Percentiles rank a stretch among this genome's conserved stretches.
Conservation (phyloP, 1,140 invertebrate species). For the Triops cancriformis region DNA sequence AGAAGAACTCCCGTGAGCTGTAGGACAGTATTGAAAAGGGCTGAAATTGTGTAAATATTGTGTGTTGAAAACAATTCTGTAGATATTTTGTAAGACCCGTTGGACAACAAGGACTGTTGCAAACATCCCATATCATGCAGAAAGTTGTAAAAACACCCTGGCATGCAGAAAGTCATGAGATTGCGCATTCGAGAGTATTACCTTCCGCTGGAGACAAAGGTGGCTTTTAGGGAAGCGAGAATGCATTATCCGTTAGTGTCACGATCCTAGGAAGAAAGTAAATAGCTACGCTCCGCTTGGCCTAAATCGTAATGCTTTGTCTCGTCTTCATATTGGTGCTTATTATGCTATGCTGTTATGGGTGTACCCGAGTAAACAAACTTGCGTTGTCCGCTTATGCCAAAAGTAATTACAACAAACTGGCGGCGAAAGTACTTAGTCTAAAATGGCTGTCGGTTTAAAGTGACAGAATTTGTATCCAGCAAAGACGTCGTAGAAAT, state of each 20-base stretch:
- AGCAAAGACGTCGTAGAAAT: no score
- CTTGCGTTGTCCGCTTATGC: not conserved
- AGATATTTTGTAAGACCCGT: no score
- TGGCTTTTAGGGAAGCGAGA: not conserved
- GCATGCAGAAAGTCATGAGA: not conserved
- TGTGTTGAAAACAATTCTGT: no score
- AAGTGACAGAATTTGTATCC: no score
- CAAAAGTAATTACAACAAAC: not conserved
- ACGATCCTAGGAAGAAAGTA: not conserved
- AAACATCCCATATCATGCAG: no score
- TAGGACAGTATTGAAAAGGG: no score
- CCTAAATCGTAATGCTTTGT: not conserved
- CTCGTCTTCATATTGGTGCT: not conserved
- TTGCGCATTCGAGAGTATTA: not conserved
- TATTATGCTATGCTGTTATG: not conserved
- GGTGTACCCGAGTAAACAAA: not conserved
- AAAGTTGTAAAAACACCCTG: no score
- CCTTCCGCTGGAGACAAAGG: not conserved
- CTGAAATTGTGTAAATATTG: no score
- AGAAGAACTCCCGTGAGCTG: no score
- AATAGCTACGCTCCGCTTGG: not conserved
- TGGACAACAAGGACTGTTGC: no score
- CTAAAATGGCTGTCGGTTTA: no score
- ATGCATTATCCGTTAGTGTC: constrained; percentile 9
- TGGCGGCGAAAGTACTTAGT: no score